A percentile compares a stretch with the other conserved stretches of the same genome.
Evolutionary conservation across 2,113 vertebrate species (phyloP).

Genomic region (Urocitellus parryii): DNA sequence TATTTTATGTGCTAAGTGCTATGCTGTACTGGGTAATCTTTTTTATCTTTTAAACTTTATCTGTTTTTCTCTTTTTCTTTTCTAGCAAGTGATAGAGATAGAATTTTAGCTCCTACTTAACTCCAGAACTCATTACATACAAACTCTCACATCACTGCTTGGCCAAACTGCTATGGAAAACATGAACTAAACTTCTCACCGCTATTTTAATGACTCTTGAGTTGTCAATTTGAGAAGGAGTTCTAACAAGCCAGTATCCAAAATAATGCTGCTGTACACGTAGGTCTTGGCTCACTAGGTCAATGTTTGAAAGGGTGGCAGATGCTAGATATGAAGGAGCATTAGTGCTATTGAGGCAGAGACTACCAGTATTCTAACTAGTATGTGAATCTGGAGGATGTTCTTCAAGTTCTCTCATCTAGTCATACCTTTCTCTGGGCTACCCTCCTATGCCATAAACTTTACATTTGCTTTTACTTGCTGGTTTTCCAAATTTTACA

Average conservation of each 20-base stretch:
- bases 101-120: neutral
- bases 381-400: neutral
- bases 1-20: neutral
- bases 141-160: neutral
- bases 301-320: neutral
- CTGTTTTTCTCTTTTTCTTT: neutral
- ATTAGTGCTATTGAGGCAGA: neutral
- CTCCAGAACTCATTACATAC: neutral
- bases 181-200: neutral
- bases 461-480: constrained; percentile 42
- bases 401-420: constrained; percentile 5
- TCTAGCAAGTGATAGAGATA: neutral
- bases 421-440: neutral
- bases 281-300: neutral
- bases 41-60: too few species aligned
- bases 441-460: neutral
- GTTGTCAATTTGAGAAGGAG: neutral
- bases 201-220: constrained; percentile 32
- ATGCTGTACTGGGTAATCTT: neutral
- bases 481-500: neutral
- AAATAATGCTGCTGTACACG: neutral
- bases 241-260: neutral
- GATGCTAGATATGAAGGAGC: neutral
- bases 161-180: neutral
- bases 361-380: neutral